Percentiles rank a stretch among this genome's conserved stretches.
Conservation (phyloP, 2,888 invertebrate genomes). For the Amiota communis region DNA sequence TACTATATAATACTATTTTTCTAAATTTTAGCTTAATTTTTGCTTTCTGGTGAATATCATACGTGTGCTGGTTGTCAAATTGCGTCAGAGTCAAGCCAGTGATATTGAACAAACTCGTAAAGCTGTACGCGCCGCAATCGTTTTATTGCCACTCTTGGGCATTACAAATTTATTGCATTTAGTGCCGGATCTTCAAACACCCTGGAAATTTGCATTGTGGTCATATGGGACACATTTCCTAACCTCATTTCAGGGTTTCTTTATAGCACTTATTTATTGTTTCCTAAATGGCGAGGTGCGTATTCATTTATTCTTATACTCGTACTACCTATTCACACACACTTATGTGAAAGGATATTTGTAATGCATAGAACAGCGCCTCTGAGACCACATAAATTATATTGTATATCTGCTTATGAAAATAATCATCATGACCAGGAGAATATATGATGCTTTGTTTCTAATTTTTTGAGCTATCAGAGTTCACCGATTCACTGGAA, state of each 20-base stretch:
- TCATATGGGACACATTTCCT: constrained; percentile 85
- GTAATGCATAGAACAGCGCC: too few species aligned
- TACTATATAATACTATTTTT: constrained; percentile 16
- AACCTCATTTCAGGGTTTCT: constrained; percentile 88
- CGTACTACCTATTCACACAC: not conserved
- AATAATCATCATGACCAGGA: too few species aligned
- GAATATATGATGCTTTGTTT: too few species aligned
- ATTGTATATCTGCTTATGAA: too few species aligned
- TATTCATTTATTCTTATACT: not conserved
- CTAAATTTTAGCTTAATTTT: constrained; percentile 79
- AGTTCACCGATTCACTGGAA: too few species aligned
- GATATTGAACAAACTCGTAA: constrained; percentile 86
- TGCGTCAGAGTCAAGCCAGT: constrained; percentile 81
- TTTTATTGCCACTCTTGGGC: constrained; percentile 85
- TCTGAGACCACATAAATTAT: too few species aligned
- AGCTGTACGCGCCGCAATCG: constrained; percentile 85
- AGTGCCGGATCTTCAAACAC: constrained; percentile 80
- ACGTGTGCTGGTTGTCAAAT: constrained; percentile 83
- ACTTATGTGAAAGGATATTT: too few species aligned
- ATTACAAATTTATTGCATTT: constrained; percentile 85
- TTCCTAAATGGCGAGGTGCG: constrained; percentile 87
- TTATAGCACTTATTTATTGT: constrained; percentile 86
- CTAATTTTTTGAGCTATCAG: too few species aligned
- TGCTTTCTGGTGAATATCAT: constrained; percentile 86
- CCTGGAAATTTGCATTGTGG: constrained; percentile 85